Conservation (phyloP, 2,113 vertebrate genomes). For the Sinocyclocheilus anshuiensis region DNA sequence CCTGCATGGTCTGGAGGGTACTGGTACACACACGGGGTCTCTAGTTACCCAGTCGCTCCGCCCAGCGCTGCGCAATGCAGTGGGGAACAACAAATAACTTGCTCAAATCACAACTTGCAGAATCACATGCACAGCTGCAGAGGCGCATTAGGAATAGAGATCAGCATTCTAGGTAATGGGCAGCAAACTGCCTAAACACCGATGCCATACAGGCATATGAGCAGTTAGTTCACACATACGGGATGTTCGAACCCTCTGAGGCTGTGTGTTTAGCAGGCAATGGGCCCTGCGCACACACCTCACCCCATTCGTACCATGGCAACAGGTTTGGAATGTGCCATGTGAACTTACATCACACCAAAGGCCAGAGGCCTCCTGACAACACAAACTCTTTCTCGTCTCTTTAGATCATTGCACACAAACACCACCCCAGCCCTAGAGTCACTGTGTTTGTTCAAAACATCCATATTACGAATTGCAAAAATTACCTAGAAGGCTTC, state of each 20-base stretch:
- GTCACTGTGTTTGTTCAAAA: conserved; percentile 14
- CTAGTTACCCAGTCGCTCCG: conserved; percentile 56
- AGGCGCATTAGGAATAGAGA: background rate
- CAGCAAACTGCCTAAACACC: background rate
- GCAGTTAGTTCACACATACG: background rate
- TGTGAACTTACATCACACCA: background rate
- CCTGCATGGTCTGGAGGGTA: conserved; percentile 36
- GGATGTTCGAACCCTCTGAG: conserved; percentile 7
- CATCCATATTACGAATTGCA: background rate
- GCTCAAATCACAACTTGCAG: conserved; percentile 16
- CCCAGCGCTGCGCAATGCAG: conserved; percentile 40
- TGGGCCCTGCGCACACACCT: background rate
- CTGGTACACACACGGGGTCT: conserved; percentile 59
- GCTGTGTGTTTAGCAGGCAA: conserved; percentile 10
- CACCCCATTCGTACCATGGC: background rate
- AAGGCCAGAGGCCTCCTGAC: conserved; percentile 10
- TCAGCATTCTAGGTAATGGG: background rate
- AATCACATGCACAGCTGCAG: conserved; percentile 1
- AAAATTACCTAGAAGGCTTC: background rate
- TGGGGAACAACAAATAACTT: background rate
- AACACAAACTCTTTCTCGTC: background rate
- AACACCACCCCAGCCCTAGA: background rate
- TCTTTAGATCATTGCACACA: background rate
- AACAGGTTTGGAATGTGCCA: conserved; percentile 31
- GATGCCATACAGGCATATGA: background rate